Evolutionary conservation across 2,113 vertebrate species (phyloP), one percentile per base, ranked within the genome.

Genomic region (Nothoprocta pentlandii): DNA sequence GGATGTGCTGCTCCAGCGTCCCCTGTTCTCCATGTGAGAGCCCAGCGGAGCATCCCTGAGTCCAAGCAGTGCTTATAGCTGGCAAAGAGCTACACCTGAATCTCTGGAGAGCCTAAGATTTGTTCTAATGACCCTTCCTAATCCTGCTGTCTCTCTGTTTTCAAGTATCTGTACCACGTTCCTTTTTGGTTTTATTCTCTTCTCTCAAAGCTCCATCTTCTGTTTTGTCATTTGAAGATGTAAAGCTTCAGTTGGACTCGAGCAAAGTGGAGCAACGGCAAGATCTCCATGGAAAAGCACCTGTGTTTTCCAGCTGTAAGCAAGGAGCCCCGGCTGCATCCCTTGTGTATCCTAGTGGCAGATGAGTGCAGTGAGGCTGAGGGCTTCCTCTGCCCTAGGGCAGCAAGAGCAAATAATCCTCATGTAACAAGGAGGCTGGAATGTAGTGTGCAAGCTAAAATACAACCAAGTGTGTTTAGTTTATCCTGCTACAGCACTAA

Each of bases 241-340:
- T 59, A 88, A 90, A 61, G 26, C 47, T 22, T 68, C 42, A 79
- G 71, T 13, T 87, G 39, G 12, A 12, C 26, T 75, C 1, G 16
- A 13, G 58, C 8, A 42, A 23, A 42, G 47, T 16, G 5, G 2
- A 64, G 16, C 59, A 85, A 10, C 42, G 15, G 9, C 1, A 4
- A 85, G 56, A 79, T 17, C 56, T 90, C 34, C 20, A 1, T 56
- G 32, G 22, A 42, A 26, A 71, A 53, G 54, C 63, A 67, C 22
- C 0, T 2, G 2, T 0, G 0, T 14, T 58, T 46, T 90, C 32
- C 62, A 62, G 53, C 41, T 2, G 0, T 42, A 42, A 42, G 62
- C 46, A 44, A 49, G 39, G 42, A 77, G 16, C 4, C 22, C 63
- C 68, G 74, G 28, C 2, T 9, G 73, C 12, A 73, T 16, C 1